Evolutionary conservation across 2,797 vertebrate genomes (phyloP).

Genomic region (Octomys mimax): DNA sequence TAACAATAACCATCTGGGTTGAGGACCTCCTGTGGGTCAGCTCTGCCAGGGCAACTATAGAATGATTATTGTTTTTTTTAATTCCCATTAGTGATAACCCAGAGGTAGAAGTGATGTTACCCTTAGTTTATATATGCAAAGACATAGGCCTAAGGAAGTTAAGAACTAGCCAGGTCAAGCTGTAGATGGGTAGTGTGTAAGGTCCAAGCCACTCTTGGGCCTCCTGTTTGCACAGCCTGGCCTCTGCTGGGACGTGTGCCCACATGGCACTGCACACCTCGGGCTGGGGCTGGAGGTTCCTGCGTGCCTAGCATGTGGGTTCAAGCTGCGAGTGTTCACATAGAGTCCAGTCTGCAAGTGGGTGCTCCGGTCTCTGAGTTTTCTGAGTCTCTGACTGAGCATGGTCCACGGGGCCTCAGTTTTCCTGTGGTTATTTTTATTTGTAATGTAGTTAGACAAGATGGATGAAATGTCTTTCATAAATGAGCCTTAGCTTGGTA

Average conservation of each 20-base stretch:
- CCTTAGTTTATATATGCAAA: background rate
- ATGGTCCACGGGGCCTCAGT: background rate
- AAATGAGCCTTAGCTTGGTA: background rate
- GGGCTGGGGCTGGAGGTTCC: background rate
- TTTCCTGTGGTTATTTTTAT: conserved; percentile 27
- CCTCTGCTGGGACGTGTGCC: background rate
- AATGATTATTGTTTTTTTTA: conserved; percentile 24
- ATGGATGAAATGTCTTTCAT: background rate
- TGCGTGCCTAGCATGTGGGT: background rate
- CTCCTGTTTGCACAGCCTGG: background rate
- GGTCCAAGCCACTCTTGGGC: background rate
- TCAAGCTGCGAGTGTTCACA: background rate
- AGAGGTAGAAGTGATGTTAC: background rate
- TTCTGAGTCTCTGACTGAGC: too few relatives aligned
- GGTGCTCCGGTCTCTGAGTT: background rate
- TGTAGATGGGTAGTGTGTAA: background rate
- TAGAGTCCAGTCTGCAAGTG: background rate
- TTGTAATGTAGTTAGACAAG: background rate
- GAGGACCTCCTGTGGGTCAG: background rate
- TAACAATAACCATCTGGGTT: background rate
- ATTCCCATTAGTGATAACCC: background rate
- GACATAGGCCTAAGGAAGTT: background rate
- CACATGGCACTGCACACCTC: background rate
- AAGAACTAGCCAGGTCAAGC: background rate
- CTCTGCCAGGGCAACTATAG: background rate